Evolutionary conservation across 1,140 invertebrate species (phyloP), one percentile per base, ranked within the genome.

Genomic region (Leptinotarsa undecemlineata): DNA sequence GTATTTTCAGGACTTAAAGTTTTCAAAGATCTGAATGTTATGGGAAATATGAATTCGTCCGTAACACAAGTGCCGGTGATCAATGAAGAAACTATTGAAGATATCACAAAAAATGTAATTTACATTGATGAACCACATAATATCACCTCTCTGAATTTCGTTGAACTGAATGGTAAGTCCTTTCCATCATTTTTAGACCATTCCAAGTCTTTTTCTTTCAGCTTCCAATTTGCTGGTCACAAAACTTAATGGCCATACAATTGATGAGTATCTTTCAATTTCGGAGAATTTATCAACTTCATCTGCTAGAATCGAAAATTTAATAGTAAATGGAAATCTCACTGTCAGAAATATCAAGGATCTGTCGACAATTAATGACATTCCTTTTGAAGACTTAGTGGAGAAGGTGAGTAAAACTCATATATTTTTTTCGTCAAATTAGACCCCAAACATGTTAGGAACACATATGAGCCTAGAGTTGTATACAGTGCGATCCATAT

Each of bases 281-380:
- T 14, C 75, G 3, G 60, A 81, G 60, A 23, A 78, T 8, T 71
- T 83, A 61, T 42, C 76, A 5, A 33, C 63, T 14, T 63, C 61
- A 13, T 67, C 51, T 57, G 14, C 51, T 57, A 17, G 51, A 8
- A 57, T 57, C n/a, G 71, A 77, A 64, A 75, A 62, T 48, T 21
- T 83, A 33, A 73, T 74, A 48, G 71, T 83, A 17, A 78, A 73
- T 14, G 80, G 80, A 61, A 79, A 81, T 73, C 66, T 80, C 42
- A 78, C 71, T 33, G 72, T 82, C 14, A 71, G 70, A 23, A 78
- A 79, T 68, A 61, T 79, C 17, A 11, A 70, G 19, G 74, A 79
- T 69, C 60, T 84, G 5, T 74, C 72, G n/a, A 78, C 71, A 62
- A 80, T 84, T 57, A 82, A 84, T 72, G 71, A 70, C 21, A 68